Percentiles rank a stretch among this genome's conserved stretches.
phyloP scores from a whole-genome alignment of 2,113 vertebrate species.

The Ramphastos sulfuratus region DNA sequence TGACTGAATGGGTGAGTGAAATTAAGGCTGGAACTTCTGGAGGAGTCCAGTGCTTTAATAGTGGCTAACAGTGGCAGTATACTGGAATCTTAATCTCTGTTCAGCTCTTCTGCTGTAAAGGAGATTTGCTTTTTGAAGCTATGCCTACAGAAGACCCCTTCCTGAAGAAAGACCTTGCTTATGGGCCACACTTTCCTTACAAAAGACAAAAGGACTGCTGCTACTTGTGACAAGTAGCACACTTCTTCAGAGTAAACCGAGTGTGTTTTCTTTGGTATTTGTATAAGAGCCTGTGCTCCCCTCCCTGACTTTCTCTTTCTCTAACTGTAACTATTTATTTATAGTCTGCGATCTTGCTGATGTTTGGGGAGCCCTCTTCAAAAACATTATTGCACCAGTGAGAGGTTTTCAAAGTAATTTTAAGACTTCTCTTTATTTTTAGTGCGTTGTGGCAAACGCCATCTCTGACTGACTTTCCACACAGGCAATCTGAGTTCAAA shows the following conservation, averaged over 20 bases:
- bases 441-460: not conserved
- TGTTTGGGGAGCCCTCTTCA: not conserved
- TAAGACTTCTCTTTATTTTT: not conserved
- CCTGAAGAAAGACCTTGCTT: not conserved
- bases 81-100: fast-evolving
- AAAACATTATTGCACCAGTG: not conserved
- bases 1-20: not conserved
- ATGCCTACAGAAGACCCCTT: not conserved
- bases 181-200: not conserved
- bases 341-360: not conserved
- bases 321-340: not conserved
- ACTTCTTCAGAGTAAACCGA: not conserved
- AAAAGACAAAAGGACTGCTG: not conserved
- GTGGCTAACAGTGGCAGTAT: not conserved
- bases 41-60: not conserved
- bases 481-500: not conserved
- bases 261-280: not conserved
- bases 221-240: not conserved
- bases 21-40: not conserved
- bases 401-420: not conserved
- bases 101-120: not conserved
- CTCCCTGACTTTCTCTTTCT: not conserved
- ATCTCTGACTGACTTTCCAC: not conserved
- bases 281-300: not conserved
- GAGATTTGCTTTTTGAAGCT: not conserved